Base-by-base conservation (phyloP, 2,113 vertebrate genomes). In the Nipponia nippon region DNA sequence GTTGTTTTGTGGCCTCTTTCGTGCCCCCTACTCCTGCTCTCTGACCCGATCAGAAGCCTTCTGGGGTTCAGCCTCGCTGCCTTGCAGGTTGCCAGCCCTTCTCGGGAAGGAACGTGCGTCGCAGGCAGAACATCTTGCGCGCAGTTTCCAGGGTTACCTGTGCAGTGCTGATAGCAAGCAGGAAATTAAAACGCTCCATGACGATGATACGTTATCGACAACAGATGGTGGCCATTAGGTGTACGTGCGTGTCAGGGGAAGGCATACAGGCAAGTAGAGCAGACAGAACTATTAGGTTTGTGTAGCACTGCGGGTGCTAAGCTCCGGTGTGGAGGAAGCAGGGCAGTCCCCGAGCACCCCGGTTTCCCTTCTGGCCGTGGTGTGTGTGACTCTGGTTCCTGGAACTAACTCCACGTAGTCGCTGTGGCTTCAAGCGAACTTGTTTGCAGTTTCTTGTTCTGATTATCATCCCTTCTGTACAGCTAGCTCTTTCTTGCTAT, bases 81-180 rank as follows among this genome's bases (percentile, higher is more conserved):
- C 87, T 36, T n/a, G 47, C 72, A 25, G 71, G 69, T 69, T 58
- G 13, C 81, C 62, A 91, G 90, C 71, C 81, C 59, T 66, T 75
- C 91, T 53, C 69, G 16, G 81, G 81, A 71, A 50, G 10, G 94
- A 19, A 16, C 80, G 21, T 3, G 21, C 17, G 16, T 55, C 0
- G 88, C 90, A n/a, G 84, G 90, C 65, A 65, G 96, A 97, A 89
- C 71, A 58, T 77, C 53, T 13, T 32, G 94, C 16, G 27, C 87
- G 3, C 95, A 25, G 98, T 98, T 98, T 97, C 98, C 98, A 98
- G 96, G 98, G 98, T 98, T 98, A 98, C 98, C 97, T 97, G 97
- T 67, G 94, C 79, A 49, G 69, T 44, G 96, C 98, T 96, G 97
- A 98, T 97, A 98, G 97, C 97, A 79, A 80, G 96, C 98, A 98